A percentile compares a stretch with the other conserved stretches of the same genome.
These are phyloP conservation scores for Drosophila phalerata DNA, from an alignment of 2,888 invertebrate species.

Conservation along the genomic window DNA sequence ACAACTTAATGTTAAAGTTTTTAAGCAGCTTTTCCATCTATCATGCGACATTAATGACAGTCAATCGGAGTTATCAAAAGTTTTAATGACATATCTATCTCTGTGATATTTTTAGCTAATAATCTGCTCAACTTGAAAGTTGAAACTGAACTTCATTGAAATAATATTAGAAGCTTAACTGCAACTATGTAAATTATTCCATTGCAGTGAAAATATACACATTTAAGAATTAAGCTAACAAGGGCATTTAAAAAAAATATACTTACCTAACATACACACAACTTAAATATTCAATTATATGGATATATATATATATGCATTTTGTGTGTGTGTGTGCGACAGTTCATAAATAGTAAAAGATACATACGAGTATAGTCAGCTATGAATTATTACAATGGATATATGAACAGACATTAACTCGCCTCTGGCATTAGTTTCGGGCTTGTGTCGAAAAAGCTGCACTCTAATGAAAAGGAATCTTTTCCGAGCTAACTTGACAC, in stretches of 20 bases:
- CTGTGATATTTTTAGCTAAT: conserved; percentile 28
- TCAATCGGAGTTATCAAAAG: conserved; percentile 32
- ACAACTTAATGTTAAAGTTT: conserved; percentile 55
- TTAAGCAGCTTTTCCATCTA: conserved; percentile 60
- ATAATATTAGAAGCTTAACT: conserved; percentile 21
- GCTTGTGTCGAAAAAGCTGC: conserved; percentile 46
- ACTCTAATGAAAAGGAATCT: conserved; percentile 72
- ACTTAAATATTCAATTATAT: conserved; percentile 77
- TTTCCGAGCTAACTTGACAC: conserved; percentile 26
- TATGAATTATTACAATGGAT: conserved; percentile 69
- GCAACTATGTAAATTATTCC: conserved; percentile 21
- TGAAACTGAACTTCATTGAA: conserved; percentile 51
- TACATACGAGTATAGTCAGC: conserved; percentile 21
- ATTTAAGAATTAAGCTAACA: conserved; percentile 41
- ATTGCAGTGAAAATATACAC: too few species aligned
- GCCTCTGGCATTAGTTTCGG: conserved; percentile 18
- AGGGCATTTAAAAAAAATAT: conserved; percentile 6
- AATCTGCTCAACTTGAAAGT: conserved; percentile 17
- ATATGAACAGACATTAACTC: conserved; percentile 26
- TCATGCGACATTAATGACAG: conserved; percentile 46
- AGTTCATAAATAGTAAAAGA: conserved; percentile 65
- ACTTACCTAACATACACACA: conserved; percentile 2
- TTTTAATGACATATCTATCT: conserved; percentile 17
- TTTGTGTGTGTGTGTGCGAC: not conserved
- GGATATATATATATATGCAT: conserved; percentile 5